A percentile compares a stretch with the other conserved stretches of the same genome.
phyloP scores from a whole-genome alignment of 2,888 invertebrate genomes.

The Drosophila algonquin region DNA sequence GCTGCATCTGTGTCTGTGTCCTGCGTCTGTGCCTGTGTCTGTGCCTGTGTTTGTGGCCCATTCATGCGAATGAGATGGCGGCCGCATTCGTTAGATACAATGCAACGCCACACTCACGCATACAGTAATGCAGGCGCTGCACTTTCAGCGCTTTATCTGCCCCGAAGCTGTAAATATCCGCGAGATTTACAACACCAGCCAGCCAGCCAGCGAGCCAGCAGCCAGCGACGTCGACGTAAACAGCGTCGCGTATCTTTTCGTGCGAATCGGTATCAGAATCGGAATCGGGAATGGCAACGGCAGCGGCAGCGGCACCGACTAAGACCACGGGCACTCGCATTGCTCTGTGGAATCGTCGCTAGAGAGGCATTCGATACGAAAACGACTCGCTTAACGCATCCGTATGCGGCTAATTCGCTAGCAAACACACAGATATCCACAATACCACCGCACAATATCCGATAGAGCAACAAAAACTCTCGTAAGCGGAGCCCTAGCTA shows the following conservation, averaged over 20 bases:
- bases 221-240: constrained; percentile 42
- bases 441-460: constrained; percentile 14
- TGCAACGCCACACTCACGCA: constrained; percentile 18
- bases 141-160: constrained; percentile 60
- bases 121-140: constrained; percentile 43
- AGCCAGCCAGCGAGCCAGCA: neutral
- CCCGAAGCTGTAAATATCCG: constrained; percentile 81
- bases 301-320: constrained; percentile 33
- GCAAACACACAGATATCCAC: constrained; percentile 20
- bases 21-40: neutral
- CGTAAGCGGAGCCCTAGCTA: neutral
- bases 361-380: constrained; percentile 30
- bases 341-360: constrained; percentile 6
- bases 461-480: neutral
- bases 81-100: constrained; percentile 23
- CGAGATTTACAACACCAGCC: constrained; percentile 80
- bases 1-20: constrained; percentile 10
- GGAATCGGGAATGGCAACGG: constrained; percentile 6
- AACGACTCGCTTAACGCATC: constrained; percentile 52
- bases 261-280: constrained; percentile 49
- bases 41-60: constrained; percentile 17
- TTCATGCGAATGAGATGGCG: constrained; percentile 53
- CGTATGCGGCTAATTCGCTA: constrained; percentile 34
- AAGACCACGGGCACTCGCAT: constrained; percentile 36
- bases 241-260: constrained; percentile 50